Conservation (phyloP, 2,797 vertebrate genomes). For the Hylomyscus alleni region DNA sequence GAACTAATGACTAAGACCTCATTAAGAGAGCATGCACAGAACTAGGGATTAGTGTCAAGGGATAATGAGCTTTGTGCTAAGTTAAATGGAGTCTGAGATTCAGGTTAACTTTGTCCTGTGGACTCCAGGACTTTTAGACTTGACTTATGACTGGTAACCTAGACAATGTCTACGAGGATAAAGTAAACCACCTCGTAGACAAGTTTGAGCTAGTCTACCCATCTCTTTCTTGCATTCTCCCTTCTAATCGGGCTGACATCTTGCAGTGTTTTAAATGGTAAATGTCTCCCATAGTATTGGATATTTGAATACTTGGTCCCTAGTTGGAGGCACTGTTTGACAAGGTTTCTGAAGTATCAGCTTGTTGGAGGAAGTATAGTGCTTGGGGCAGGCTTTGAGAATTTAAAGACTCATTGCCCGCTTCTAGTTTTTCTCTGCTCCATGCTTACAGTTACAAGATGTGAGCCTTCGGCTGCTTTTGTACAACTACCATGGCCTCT, state of each 20-base stretch:
- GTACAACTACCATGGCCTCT: background rate
- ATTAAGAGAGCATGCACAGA: constrained; percentile 48
- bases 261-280: background rate
- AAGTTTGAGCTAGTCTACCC: background rate
- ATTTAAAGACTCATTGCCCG: background rate
- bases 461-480: background rate
- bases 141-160: background rate
- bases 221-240: background rate
- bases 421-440: background rate
- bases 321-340: background rate
- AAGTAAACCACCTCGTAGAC: background rate
- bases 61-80: constrained; percentile 54
- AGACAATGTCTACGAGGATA: background rate
- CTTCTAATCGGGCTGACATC: background rate
- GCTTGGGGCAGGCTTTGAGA: background rate
- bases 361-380: background rate
- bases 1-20: constrained; percentile 9
- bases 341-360: background rate
- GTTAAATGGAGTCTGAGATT: constrained; percentile 35
- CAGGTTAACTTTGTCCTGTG: background rate
- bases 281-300: background rate
- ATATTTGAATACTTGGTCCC: background rate
- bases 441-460: background rate
- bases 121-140: background rate
- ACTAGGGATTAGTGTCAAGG: constrained; percentile 28